phyloP scores from a whole-genome alignment of 1,140 invertebrate species.

The Macrocentrus cingulum region DNA sequence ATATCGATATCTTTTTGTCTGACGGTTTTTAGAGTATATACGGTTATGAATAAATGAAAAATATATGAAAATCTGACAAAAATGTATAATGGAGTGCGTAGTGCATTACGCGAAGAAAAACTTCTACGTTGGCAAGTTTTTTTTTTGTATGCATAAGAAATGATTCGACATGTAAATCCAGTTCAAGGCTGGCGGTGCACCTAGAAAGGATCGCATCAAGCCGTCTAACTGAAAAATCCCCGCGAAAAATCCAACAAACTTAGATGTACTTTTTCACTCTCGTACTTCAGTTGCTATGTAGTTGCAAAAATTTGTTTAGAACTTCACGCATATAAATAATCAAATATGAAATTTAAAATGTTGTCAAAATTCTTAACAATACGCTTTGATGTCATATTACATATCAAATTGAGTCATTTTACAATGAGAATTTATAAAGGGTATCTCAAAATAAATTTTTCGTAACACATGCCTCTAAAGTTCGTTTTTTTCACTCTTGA shows the following conservation, averaged over 20 bases:
- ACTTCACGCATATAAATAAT: no score
- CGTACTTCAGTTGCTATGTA: not conserved
- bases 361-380: no score
- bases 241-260: not conserved
- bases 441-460: no score
- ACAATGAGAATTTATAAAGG: no score
- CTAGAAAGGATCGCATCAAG: not conserved
- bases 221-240: not conserved
- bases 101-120: constrained; percentile 6
- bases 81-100: not conserved
- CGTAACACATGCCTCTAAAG: no score
- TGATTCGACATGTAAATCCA: constrained; percentile 9
- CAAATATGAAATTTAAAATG: no score
- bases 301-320: no score
- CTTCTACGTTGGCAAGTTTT: constrained; percentile 1
- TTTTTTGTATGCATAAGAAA: constrained; percentile 16
- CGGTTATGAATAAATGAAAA: not conserved
- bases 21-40: no score
- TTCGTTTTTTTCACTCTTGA: no score
- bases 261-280: not conserved
- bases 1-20: no score
- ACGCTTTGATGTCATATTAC: no score
- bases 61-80: not conserved
- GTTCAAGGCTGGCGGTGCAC: not conserved
- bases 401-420: no score